Conservation (phyloP, 1,140 invertebrate genomes). For the Euwallacea fornicatus region DNA sequence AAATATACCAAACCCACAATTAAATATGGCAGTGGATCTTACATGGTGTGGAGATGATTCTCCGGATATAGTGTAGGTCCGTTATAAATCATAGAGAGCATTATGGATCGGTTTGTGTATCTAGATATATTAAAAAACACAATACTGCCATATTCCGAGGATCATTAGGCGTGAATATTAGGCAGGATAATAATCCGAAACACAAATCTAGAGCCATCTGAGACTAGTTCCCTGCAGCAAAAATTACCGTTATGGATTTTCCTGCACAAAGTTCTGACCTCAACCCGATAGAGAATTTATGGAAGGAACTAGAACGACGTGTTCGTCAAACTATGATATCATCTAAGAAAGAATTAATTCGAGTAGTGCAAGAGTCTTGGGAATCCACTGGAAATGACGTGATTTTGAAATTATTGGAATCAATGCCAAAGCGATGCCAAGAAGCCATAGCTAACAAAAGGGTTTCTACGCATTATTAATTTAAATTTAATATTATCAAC, state of each 20-base stretch:
- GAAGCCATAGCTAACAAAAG: background rate
- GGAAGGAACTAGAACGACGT: background rate
- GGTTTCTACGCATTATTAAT: background rate
- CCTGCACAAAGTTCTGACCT: background rate
- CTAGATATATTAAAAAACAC: background rate
- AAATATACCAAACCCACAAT: background rate
- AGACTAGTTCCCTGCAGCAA: background rate
- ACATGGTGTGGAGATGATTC: background rate
- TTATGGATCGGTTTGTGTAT: background rate
- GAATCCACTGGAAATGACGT: background rate
- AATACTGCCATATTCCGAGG: background rate
- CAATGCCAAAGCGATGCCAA: background rate
- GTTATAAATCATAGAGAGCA: background rate
- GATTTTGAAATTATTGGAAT: slow-evolving; percentile 1
- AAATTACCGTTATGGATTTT: background rate
- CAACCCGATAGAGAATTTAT: background rate
- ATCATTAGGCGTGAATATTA: too few relatives aligned
- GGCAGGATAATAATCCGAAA: background rate
- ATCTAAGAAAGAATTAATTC: background rate
- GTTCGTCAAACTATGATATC: background rate
- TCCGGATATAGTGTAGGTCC: background rate
- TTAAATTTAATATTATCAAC: too few relatives aligned
- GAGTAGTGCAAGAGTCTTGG: background rate
- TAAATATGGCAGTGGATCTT: background rate
- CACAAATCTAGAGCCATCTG: background rate